phyloP scores from a whole-genome alignment of 37 sponge, comb jelly and placozoan genomes.

The Amphimedon queenslandica region DNA sequence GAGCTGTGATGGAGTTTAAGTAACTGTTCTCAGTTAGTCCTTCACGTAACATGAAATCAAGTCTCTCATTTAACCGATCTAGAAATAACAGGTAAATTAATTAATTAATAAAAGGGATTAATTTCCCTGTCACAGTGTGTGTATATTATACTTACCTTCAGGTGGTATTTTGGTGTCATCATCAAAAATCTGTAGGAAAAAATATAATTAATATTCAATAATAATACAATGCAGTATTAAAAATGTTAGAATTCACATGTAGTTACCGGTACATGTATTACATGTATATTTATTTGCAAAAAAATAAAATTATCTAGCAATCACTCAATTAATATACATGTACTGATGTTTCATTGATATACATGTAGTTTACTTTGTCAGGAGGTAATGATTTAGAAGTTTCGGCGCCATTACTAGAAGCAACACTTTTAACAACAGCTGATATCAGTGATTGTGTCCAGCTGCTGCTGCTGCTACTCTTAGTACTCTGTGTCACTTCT shows the following conservation, averaged over 20 bases:
- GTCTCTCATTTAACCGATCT: conserved; percentile 65
- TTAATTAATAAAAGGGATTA: not conserved
- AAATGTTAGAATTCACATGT: too few species aligned
- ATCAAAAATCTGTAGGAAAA: conserved; percentile 36
- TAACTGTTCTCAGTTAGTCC: conserved; percentile 67
- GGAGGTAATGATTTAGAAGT: conserved; percentile 3
- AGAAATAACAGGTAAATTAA: not conserved
- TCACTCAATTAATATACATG: too few species aligned
- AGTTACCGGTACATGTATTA: too few species aligned
- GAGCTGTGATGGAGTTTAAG: conserved; percentile 76
- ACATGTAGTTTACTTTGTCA: conserved; percentile 17
- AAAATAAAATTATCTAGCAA: too few species aligned
- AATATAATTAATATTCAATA: too few species aligned
- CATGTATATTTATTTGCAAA: too few species aligned
- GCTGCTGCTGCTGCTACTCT: not conserved
- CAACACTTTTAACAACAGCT: not conserved
- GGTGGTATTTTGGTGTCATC: conserved; percentile 33
- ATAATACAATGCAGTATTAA: too few species aligned
- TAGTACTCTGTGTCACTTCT: not conserved
- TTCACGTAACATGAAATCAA: conserved; percentile 78
- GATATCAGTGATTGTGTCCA: conserved; percentile 3
- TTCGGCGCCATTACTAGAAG: not conserved
- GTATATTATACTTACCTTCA: conserved; percentile 19
- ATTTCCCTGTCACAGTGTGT: too few species aligned
- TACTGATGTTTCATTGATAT: too few species aligned